A percentile compares a stretch with the other conserved stretches of the same genome.
Conservation (phyloP, 2,888 invertebrate species). For the Theretra japonica region DNA sequence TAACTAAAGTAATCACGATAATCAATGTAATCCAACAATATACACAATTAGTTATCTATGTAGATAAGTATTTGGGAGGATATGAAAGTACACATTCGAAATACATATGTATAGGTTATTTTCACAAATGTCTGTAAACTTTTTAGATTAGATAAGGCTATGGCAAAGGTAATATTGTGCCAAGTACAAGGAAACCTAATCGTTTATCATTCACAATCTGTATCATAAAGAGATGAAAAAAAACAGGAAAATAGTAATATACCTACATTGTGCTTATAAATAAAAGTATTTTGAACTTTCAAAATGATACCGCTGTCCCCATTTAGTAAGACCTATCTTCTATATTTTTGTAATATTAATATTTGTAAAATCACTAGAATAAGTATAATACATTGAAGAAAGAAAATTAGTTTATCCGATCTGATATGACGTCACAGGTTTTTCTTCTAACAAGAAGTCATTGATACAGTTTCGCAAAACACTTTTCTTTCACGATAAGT, state of each 20-base stretch:
- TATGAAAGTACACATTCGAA: too few relatives aligned
- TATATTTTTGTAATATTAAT: too few relatives aligned
- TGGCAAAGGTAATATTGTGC: background rate
- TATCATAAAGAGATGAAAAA: too few relatives aligned
- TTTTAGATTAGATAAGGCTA: background rate
- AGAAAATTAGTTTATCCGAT: background rate
- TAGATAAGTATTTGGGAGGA: background rate
- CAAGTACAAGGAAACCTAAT: background rate
- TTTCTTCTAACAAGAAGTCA: background rate
- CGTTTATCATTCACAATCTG: too few relatives aligned
- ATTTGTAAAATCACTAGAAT: too few relatives aligned
- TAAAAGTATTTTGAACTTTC: too few relatives aligned
- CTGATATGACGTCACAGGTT: background rate
- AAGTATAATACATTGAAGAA: background rate
- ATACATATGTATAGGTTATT: too few relatives aligned
- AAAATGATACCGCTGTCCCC: too few relatives aligned
- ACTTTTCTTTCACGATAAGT: conserved; percentile 1
- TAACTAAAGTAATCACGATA: background rate
- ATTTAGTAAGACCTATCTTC: too few relatives aligned
- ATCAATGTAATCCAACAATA: background rate
- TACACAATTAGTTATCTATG: background rate
- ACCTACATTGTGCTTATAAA: too few relatives aligned
- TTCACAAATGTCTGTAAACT: too few relatives aligned
- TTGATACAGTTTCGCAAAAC: background rate
- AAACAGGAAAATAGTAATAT: too few relatives aligned